Conservation (phyloP, 2,113 vertebrate genomes). For the Clarias batrachus region DNA sequence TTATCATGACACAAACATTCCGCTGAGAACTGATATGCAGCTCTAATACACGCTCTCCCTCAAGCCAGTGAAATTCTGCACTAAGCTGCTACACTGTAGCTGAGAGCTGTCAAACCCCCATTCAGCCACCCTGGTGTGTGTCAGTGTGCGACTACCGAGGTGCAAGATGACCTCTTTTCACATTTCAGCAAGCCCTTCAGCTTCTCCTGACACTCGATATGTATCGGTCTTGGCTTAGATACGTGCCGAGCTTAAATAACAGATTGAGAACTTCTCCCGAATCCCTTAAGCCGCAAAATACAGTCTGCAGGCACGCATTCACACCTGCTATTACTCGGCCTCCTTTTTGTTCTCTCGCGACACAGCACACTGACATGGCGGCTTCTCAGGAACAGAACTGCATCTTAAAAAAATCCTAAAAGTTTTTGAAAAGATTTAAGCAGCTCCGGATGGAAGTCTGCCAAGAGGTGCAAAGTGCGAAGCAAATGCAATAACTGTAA, state of each 20-base stretch:
- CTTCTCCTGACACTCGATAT: not conserved
- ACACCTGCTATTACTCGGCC: constrained; percentile 7
- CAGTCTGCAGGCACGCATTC: constrained; percentile 5
- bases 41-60: constrained; percentile 7
- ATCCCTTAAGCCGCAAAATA: constrained; percentile 20
- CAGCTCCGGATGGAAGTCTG: not conserved
- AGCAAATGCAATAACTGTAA: constrained; percentile 24
- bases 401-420: too few species aligned
- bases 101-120: constrained; percentile 22
- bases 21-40: not conserved
- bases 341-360: constrained; percentile 2
- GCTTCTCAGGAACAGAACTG: not conserved
- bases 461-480: constrained; percentile 19
- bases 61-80: constrained; percentile 14
- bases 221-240: constrained; percentile 7
- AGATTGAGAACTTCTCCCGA: not conserved
- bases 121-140: constrained; percentile 25
- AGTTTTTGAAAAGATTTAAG: too few species aligned
- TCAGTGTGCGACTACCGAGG: constrained; percentile 1
- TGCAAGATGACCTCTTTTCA: constrained; percentile 10
- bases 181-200: constrained; percentile 1
- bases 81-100: constrained; percentile 23
- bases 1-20: constrained; percentile 2
- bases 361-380: not conserved
- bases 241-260: constrained; percentile 15